These are phyloP conservation scores for Callorhinus ursinus DNA, from an alignment of 2,113 vertebrate species.

Conservation along the genomic window DNA sequence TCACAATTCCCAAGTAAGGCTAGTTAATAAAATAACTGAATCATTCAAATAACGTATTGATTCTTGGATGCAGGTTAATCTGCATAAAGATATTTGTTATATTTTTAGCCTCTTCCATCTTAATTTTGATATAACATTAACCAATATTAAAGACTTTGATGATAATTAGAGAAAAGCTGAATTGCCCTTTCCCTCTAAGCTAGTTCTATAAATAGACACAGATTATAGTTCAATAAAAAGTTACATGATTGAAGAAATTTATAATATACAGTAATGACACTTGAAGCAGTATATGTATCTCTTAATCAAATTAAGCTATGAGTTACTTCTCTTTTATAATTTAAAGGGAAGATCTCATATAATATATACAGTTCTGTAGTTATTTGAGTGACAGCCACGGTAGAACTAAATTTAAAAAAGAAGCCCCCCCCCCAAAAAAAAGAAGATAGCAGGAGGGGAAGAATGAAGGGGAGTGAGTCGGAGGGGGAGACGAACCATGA, in stretches of 20 bases:
- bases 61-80: neutral
- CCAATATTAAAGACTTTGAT: neutral
- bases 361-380: neutral
- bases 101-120: neutral
- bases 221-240: constrained; percentile 5
- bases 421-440: neutral
- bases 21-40: neutral
- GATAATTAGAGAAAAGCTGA: constrained; percentile 18
- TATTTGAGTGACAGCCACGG: neutral
- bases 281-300: neutral
- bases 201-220: neutral
- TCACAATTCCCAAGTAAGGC: neutral
- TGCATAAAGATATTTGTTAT: neutral
- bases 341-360: neutral
- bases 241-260: neutral
- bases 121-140: constrained; percentile 15
- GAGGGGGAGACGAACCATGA: no score
- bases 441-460: no score
- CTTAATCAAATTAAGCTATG: constrained; percentile 38
- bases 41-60: neutral
- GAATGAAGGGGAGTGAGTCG: no score
- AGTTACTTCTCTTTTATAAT: constrained; percentile 34
- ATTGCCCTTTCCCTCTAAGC: neutral
- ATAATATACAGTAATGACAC: neutral
- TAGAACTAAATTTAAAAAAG: neutral